Conservation (phyloP, 2,797 vertebrate species). For the Hylomyscus alleni region DNA sequence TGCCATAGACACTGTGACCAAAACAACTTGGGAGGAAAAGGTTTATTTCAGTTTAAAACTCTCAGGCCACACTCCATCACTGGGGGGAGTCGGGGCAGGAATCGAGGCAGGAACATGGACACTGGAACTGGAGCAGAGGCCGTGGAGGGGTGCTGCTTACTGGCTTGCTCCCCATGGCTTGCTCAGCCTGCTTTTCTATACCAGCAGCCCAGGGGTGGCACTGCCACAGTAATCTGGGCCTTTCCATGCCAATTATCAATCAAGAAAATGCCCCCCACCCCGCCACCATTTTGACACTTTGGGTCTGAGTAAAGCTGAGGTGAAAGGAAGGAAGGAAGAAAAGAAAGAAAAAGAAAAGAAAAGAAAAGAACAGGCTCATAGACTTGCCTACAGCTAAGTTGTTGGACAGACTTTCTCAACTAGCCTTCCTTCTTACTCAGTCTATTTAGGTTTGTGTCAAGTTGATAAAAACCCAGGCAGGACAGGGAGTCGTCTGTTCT, state of each 20-base stretch:
- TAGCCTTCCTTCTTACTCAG: neutral
- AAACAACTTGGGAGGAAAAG: neutral
- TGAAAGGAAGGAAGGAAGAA: neutral
- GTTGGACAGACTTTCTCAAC: neutral
- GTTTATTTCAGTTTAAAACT: neutral
- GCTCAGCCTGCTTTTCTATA: neutral
- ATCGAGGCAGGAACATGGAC: neutral
- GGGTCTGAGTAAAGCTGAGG: neutral
- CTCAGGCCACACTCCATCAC: neutral
- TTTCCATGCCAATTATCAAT: neutral
- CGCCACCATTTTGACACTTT: neutral
- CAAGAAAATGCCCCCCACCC: neutral
- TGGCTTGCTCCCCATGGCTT: neutral
- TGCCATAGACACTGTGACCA: neutral
- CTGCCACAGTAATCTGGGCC: neutral
- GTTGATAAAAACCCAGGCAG: neutral
- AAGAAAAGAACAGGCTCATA: neutral
- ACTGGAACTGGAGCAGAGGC: no score
- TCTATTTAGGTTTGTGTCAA: neutral
- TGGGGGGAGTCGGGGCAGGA: neutral
- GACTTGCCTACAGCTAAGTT: neutral
- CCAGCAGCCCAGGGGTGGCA: no score
- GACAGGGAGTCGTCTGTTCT: neutral
- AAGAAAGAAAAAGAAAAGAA: no score
- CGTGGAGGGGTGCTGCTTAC: neutral